Evolutionary conservation across 2,113 vertebrate genomes (phyloP).

Genomic region (Paralichthys olivaceus): DNA sequence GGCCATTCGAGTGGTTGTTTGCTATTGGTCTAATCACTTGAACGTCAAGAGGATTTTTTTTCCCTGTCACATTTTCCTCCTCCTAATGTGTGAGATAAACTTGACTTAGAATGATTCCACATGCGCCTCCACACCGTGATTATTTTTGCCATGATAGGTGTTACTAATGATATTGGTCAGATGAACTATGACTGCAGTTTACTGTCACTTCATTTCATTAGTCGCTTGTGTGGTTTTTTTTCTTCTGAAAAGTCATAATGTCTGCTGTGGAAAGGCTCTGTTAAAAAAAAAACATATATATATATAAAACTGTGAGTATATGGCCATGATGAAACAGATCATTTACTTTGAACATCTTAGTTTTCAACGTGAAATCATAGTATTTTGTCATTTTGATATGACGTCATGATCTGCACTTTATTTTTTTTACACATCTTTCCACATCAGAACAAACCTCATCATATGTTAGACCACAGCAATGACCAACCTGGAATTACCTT

Average conservation of each 20-base stretch:
- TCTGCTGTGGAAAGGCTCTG: background rate
- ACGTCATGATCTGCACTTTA: background rate
- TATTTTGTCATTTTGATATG: background rate
- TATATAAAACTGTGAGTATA: background rate
- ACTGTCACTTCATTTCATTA: background rate
- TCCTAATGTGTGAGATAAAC: background rate
- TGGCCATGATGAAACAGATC: background rate
- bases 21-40: background rate
- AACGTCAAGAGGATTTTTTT: background rate
- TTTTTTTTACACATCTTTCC: background rate
- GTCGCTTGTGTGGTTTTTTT: background rate
- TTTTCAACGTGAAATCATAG: background rate
- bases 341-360: no score
- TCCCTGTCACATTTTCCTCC: conserved; percentile 32
- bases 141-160: background rate
- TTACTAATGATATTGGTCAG: background rate
- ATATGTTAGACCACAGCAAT: background rate
- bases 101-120: conserved; percentile 40
- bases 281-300: no score
- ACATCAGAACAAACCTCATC: background rate
- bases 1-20: no score
- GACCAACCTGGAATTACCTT: no score
- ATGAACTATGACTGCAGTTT: background rate
- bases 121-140: conserved; percentile 10
- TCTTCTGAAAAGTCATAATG: background rate